Conservation (phyloP, 2,888 invertebrate genomes). For the Athrips mouffetella region DNA sequence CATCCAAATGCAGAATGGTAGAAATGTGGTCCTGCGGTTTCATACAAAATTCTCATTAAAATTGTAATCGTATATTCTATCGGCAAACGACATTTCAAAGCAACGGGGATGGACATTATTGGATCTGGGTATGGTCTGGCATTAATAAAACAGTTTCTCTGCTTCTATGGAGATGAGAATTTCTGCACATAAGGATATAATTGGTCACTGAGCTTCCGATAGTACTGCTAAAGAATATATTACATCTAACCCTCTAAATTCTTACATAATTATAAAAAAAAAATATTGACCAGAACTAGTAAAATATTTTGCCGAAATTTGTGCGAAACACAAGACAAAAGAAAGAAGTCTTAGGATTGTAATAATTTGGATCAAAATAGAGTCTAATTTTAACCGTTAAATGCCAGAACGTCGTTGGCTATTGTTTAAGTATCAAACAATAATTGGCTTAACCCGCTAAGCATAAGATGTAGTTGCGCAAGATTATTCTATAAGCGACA, state of each 20-base stretch:
- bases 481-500: constrained; percentile 44
- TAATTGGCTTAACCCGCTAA: constrained; percentile 17
- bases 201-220: constrained; percentile 4
- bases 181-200: constrained; percentile 12
- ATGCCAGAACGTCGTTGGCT: constrained; percentile 4
- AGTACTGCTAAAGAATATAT: too few relatives aligned
- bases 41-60: constrained; percentile 17
- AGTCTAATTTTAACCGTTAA: neutral
- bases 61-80: constrained; percentile 25
- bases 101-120: constrained; percentile 15
- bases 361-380: neutral
- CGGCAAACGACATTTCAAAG: constrained; percentile 8
- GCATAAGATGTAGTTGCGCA: constrained; percentile 35
- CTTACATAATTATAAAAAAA: too few relatives aligned
- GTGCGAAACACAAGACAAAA: too few relatives aligned
- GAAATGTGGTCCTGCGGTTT: constrained; percentile 40
- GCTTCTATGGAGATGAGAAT: constrained; percentile 7
- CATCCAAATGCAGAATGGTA: constrained; percentile 37
- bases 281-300: too few relatives aligned
- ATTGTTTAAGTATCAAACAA: constrained; percentile 12
- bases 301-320: too few relatives aligned
- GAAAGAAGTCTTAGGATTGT: too few relatives aligned
- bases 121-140: constrained; percentile 10
- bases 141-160: constrained; percentile 11
- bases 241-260: too few relatives aligned